phyloP scores from a whole-genome alignment of 2,113 vertebrate genomes.

The Aspiorhynchus laticeps region DNA sequence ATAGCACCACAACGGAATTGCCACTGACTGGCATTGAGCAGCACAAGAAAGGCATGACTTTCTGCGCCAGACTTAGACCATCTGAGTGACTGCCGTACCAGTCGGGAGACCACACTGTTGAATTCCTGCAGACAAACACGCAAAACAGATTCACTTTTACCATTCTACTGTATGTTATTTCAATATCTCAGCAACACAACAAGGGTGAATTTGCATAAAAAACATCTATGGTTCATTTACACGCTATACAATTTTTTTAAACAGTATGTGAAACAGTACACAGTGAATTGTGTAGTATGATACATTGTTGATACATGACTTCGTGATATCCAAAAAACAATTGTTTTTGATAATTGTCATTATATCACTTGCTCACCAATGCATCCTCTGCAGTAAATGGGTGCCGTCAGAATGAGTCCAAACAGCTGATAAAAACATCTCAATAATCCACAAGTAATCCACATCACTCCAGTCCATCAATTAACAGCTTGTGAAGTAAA shows the following conservation, averaged over 20 bases:
- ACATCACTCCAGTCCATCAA: background rate
- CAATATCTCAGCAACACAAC: background rate
- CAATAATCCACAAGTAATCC: too few species aligned
- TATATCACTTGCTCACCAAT: too few species aligned
- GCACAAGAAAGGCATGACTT: conserved; percentile 50
- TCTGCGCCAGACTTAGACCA: conserved; percentile 58
- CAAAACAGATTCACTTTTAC: background rate
- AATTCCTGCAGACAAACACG: conserved; percentile 15
- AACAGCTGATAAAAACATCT: too few species aligned
- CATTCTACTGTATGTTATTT: background rate
- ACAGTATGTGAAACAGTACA: too few species aligned
- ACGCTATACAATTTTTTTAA: too few species aligned
- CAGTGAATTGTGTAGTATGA: too few species aligned
- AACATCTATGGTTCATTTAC: background rate
- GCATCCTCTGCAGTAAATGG: too few species aligned
- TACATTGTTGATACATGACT: too few species aligned
- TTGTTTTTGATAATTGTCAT: too few species aligned
- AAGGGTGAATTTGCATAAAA: background rate
- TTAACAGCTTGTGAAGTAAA: background rate
- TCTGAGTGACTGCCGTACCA: conserved; percentile 55
- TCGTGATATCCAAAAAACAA: too few species aligned
- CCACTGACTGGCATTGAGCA: conserved; percentile 54
- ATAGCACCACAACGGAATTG: background rate
- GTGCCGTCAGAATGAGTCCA: too few species aligned
- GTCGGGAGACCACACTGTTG: conserved; percentile 36